Evolutionary conservation across 2,113 vertebrate genomes (phyloP), one percentile per base, ranked within the genome.

Genomic region (Brachyistius frenatus): DNA sequence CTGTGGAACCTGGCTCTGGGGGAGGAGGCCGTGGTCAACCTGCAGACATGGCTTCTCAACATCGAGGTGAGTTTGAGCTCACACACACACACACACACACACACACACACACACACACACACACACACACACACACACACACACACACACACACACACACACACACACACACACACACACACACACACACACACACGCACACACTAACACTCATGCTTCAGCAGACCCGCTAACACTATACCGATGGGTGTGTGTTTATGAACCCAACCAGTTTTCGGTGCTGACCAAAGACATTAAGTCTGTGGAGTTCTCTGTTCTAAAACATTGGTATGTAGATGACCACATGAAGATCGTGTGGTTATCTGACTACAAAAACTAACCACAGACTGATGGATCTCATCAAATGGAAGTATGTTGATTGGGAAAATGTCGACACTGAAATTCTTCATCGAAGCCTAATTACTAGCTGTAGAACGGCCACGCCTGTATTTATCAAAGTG

Each of bases 1-100:
- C 95, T 98, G 76, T 99, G 98, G 98, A 99, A 99, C 95, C 95
- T 99, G 91, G 96, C 97, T 0, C 92, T 99, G 76, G 98, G 98
- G 16, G 97, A 99, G 90, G 98, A 99, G 80, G 97, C 97, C 0
- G 97, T 99, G 65, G 95, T 96, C 77, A 96, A 90, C 92, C 96
- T 99, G 76, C 98, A 98, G 93, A 97, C 96, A 82, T 99, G 98
- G 98, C 90, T 99, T 80, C 94, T 99, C 76, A 99, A 96, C 91
- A 99, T 99, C 0, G 98, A 99, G 97, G 98, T 99, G 82, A 95
- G 91, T 44, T 68, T 30, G 13, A 31, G 16, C 4, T 31, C 2
- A 11, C 2, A 2, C 35, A n/a, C 9, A 5, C 7, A 41, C 47
- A 3, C 52, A 2, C 14, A 16, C n/a, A 1, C 31, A 41, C n/a